A percentile compares a stretch with the other conserved stretches of the same genome.
Conservation (phyloP, 1,140 invertebrate species). For the Hylaeus volcanicus region DNA sequence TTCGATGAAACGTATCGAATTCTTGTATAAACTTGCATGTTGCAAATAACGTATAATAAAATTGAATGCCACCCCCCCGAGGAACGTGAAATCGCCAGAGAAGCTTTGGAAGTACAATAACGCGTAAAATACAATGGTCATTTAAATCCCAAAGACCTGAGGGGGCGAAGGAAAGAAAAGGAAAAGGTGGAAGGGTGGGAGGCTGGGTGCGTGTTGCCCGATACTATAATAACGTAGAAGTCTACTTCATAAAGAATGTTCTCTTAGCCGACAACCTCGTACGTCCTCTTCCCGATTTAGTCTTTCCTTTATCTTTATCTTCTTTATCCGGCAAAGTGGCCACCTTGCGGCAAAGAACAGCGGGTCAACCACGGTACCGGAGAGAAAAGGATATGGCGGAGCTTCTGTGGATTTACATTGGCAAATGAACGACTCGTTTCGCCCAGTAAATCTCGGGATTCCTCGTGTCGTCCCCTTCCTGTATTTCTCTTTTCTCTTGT, state of each 20-base stretch:
- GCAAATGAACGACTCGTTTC: conserved; percentile 59
- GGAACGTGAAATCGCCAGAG: not conserved
- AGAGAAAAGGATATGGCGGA: conserved; percentile 41
- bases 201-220: conserved; percentile 71
- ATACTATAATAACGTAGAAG: conserved; percentile 78
- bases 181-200: not conserved
- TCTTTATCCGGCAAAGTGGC: conserved; percentile 72
- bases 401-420: conserved; percentile 65
- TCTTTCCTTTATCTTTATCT: conserved; percentile 74
- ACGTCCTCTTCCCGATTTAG: conserved; percentile 40
- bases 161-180: not conserved
- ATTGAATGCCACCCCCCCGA: not conserved
- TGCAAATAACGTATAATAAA: conserved; percentile 10
- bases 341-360: conserved; percentile 62
- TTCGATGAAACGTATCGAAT: not conserved
- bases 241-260: conserved; percentile 77
- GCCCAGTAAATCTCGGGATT: conserved; percentile 44
- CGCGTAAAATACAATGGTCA: conserved; percentile 26
- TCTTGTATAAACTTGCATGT: not conserved
- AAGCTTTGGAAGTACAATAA: not conserved
- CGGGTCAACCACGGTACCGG: conserved; percentile 32
- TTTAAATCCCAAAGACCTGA: conserved; percentile 15
- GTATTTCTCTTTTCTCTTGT: not conserved
- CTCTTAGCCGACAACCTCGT: conserved; percentile 38
- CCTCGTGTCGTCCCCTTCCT: conserved; percentile 27